Evolutionary conservation across 2,888 invertebrate species (phyloP).

Genomic region (Chaitophorus viminalis): DNA sequence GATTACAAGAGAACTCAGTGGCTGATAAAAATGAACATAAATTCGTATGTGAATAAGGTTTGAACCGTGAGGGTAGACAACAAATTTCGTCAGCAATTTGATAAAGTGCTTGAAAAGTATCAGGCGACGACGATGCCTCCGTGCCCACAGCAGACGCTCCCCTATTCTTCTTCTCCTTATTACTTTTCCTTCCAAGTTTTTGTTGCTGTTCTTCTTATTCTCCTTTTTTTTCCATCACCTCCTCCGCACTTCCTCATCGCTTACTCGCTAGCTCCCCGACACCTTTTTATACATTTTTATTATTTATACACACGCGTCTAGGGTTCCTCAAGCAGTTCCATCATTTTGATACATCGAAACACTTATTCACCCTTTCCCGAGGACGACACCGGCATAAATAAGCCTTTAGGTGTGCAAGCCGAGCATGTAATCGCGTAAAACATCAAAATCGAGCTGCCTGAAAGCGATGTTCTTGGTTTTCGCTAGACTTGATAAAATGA

Average conservation of each 20-base stretch:
- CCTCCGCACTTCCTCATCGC: background rate
- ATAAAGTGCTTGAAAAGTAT: constrained; percentile 61
- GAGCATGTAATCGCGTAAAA: constrained; percentile 57
- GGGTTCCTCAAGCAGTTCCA: constrained; percentile 54
- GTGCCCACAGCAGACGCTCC: constrained; percentile 1
- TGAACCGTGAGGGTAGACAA: constrained; percentile 43
- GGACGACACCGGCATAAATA: constrained; percentile 58
- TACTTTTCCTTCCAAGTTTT: constrained; percentile 40
- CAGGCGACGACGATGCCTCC: constrained; percentile 43
- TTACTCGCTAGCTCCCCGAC: background rate
- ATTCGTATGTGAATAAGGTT: constrained; percentile 56
- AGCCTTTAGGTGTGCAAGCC: constrained; percentile 52
- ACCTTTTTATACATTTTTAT: constrained; percentile 44
- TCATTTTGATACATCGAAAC: constrained; percentile 61
- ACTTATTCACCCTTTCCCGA: constrained; percentile 52
- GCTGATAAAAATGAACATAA: constrained; percentile 61
- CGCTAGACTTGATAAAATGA: constrained; percentile 58
- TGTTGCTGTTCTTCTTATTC: background rate
- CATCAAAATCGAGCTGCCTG: constrained; percentile 54
- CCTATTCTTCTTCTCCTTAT: constrained; percentile 32
- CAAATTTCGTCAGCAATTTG: constrained; percentile 61
- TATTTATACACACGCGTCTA: constrained; percentile 53
- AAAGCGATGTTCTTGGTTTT: constrained; percentile 51
- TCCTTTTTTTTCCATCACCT: background rate
- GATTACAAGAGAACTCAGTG: constrained; percentile 52